Evolutionary conservation across 2,888 invertebrate species (phyloP), one percentile per base, ranked within the genome.

Genomic region (Cheilosia pagana): DNA sequence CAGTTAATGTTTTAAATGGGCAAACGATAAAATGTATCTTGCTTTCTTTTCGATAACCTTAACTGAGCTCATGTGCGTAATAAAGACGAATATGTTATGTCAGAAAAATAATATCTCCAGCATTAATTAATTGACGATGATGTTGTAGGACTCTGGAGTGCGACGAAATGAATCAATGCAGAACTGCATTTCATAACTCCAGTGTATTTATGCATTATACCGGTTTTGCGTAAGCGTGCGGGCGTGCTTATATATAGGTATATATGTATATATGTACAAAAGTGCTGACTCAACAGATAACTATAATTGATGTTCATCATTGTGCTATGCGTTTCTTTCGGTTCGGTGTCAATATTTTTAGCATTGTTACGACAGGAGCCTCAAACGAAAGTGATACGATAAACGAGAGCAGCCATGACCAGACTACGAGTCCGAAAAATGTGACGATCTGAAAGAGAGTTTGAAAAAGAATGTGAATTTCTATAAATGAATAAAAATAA

Each of bases 331-430:
- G 90, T 87, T 92, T 92, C 89, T 92, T 92, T 89, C 92, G 90
- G 89, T 94, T 93, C 63, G 94, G 94, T 8, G 94, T 92, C 50
- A 94, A 88, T 85, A 95, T 95, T 92, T 96, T 96, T 53, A 97
- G 93, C 95, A 97, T 95, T 79, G 96, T 95, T 87, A 97, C 96
- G 65, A 96, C 94, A 55, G 97, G 97, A 57, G 97, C 96, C 91
- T 97, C 97, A 91, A 96, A 97, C 0, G 96, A 94, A 77, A 97
- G 92, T 1, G 97, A 97, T 72, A 97, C 94, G 59, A 96, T 91
- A 90, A 97, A 96, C 12, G 96, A 95, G 28, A 97, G 91, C 78
- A 94, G 92, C 90, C 96, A 97, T 0, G 97, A 96, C 82, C 95
- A 94, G 78, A 96, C 94, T n/a, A 96, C 94, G 90, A 96, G 95